phyloP scores from a whole-genome alignment of 2,797 vertebrate species.

The Melanogrammus aeglefinus region DNA sequence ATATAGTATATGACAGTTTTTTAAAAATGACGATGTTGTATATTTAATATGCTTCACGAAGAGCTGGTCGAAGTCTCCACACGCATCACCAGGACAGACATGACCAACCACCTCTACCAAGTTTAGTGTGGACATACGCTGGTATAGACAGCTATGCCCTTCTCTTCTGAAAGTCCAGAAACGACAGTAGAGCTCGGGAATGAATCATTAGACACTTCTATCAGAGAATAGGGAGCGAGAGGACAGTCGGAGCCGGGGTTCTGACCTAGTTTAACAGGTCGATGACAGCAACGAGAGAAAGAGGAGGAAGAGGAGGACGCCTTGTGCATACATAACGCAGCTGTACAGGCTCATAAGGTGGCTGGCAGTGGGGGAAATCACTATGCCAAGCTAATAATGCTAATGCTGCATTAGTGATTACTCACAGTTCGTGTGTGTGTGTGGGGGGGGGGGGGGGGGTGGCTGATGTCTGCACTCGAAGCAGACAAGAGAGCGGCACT shows the following conservation, averaged over 20 bases:
- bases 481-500: background rate
- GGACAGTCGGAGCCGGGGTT: background rate
- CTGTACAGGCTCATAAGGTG: background rate
- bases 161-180: background rate
- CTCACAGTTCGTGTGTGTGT: background rate
- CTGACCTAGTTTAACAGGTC: background rate
- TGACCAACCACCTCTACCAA: background rate
- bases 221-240: background rate
- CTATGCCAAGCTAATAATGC: background rate
- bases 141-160: background rate
- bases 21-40: background rate
- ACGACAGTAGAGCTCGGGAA: background rate
- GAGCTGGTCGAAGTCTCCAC: background rate
- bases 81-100: background rate
- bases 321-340: background rate
- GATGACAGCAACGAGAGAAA: background rate
- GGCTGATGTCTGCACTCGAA: background rate
- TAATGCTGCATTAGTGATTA: background rate
- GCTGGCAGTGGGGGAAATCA: background rate
- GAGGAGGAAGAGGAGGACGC: background rate
- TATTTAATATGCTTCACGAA: background rate
- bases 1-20: background rate
- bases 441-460: no score
- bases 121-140: background rate
- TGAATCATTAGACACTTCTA: background rate